These are phyloP conservation scores for Pegoplata infirma DNA, from an alignment of 2,888 invertebrate species.

Conservation along the genomic window DNA sequence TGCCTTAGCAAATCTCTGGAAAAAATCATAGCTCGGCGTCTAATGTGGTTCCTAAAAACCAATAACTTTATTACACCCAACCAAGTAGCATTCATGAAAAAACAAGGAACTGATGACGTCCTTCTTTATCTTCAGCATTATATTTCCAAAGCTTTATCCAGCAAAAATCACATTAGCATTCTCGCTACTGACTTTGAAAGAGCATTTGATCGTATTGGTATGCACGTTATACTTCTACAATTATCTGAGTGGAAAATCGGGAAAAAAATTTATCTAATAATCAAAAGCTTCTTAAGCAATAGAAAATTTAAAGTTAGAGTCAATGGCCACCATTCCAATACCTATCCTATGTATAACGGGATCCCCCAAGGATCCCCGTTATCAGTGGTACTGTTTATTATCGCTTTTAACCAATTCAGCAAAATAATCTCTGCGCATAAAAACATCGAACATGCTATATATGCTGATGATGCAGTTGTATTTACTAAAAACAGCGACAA, in stretches of 20 bases:
- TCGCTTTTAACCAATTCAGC: too few species aligned
- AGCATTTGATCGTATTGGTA: constrained; percentile 11
- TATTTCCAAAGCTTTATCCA: not conserved
- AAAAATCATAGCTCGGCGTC: too few species aligned
- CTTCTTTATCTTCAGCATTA: constrained; percentile 7
- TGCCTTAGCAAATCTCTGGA: too few species aligned
- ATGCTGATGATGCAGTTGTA: too few species aligned
- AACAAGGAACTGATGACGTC: not conserved
- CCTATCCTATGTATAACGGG: too few species aligned
- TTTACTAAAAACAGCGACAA: not conserved
- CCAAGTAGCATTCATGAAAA: not conserved
- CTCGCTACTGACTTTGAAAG: constrained; percentile 17
- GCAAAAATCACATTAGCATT: constrained; percentile 2
- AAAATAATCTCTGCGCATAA: too few species aligned
- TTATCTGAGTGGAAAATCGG: not conserved
- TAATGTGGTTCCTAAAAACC: too few species aligned
- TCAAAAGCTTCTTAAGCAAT: not conserved
- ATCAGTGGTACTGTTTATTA: too few species aligned
- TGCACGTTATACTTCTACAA: constrained; percentile 2
- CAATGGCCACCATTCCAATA: not conserved
- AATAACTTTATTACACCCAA: too few species aligned
- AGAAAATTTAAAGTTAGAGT: not conserved
- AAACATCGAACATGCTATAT: too few species aligned
- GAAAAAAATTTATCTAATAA: not conserved
- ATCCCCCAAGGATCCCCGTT: too few species aligned